phyloP scores from a whole-genome alignment of 2,797 vertebrate species.

The Sorex maritimensis region DNA sequence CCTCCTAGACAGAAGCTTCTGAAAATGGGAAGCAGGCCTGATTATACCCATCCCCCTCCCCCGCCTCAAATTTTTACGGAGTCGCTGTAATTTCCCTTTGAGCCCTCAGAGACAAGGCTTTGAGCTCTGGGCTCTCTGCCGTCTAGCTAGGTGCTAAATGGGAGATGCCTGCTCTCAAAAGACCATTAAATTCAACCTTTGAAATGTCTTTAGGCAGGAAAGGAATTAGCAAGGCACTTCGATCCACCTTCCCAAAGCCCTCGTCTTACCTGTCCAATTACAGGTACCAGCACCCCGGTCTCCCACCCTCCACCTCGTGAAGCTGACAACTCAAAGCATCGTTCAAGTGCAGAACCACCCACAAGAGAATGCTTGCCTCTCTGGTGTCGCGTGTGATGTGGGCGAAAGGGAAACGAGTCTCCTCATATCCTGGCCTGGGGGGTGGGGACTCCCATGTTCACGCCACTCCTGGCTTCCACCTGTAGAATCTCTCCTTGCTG shows the following conservation, averaged over 20 bases:
- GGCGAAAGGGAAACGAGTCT: neutral
- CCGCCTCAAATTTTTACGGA: no score
- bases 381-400: neutral
- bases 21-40: neutral
- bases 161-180: neutral
- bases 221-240: neutral
- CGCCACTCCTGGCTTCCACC: accelerated
- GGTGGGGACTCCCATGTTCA: no score
- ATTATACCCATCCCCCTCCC: no score
- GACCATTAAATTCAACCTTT: neutral
- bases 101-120: neutral
- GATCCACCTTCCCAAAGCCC: neutral
- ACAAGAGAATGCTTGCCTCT: neutral
- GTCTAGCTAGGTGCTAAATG: neutral
- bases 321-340: neutral
- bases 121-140: neutral
- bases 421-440: neutral
- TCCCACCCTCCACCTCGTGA: neutral
- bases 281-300: neutral
- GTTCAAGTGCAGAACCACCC: neutral
- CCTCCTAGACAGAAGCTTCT: neutral
- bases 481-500: neutral
- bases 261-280: conserved; percentile 24
- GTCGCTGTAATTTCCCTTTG: neutral
- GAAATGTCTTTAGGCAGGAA: conserved; percentile 22